Percentiles rank a stretch among this genome's conserved stretches.
phyloP scores from a whole-genome alignment of 2,113 vertebrate genomes.

The Hassar affinis region DNA sequence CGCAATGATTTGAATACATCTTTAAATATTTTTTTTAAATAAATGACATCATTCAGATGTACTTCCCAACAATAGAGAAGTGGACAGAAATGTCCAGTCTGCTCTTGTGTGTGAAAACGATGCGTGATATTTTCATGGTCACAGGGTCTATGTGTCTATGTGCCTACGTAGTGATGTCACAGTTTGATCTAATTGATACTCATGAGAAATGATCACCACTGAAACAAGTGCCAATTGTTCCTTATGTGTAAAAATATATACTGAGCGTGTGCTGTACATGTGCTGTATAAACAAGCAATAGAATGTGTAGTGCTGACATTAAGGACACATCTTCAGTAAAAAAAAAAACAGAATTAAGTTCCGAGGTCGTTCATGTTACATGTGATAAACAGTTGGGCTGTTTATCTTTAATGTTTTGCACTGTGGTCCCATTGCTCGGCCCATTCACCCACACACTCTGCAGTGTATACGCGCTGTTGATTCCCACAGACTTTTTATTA shows the following conservation, averaged over 20 bases:
- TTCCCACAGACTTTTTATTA: not conserved
- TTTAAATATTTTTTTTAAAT: not conserved
- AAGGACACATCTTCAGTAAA: not conserved
- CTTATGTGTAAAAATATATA: conserved; percentile 18
- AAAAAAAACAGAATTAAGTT: too few species aligned
- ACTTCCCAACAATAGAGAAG: not conserved
- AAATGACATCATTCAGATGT: not conserved
- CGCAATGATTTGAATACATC: not conserved
- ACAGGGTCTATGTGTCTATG: conserved; percentile 25
- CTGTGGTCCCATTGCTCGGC: not conserved
- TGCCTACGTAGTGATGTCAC: conserved; percentile 37
- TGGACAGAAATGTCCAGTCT: not conserved
- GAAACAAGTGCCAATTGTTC: conserved; percentile 11
- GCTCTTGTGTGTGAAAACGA: not conserved
- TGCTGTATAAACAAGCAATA: conserved; percentile 34
- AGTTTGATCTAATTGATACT: conserved; percentile 5
- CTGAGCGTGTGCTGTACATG: conserved; percentile 12
- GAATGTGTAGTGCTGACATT: conserved; percentile 10
- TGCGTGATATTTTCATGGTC: conserved; percentile 22
- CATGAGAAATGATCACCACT: conserved; percentile 25
- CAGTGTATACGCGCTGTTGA: not conserved
- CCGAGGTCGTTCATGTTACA: too few species aligned
- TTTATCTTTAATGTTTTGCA: not conserved
- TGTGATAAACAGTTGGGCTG: not conserved
- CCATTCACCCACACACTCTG: not conserved